Evolutionary conservation across 2,888 invertebrate genomes (phyloP).

Genomic region (Conus canariensis): DNA sequence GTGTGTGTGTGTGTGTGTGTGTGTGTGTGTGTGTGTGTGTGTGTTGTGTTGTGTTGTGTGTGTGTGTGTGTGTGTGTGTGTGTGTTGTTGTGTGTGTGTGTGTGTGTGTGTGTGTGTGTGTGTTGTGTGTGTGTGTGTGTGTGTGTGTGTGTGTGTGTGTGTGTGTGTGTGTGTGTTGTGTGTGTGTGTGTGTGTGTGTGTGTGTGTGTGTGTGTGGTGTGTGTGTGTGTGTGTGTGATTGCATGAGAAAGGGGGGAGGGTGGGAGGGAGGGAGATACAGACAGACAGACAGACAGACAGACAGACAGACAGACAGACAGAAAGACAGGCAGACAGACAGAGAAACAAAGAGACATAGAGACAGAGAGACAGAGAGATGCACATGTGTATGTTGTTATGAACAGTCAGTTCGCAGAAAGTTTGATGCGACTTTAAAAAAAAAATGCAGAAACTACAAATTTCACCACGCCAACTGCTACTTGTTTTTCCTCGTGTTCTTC

Average conservation of each 20-base stretch:
- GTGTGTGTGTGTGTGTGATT: neutral
- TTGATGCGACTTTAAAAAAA: neutral
- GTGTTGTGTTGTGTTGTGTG: too few relatives aligned
- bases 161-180: too few relatives aligned
- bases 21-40: too few relatives aligned
- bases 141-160: too few relatives aligned
- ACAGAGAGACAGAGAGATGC: neutral
- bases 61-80: too few relatives aligned
- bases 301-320: slow-evolving; percentile 15
- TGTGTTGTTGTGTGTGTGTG: too few relatives aligned
- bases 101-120: too few relatives aligned
- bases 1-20: too few relatives aligned
- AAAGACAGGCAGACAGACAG: neutral
- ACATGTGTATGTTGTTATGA: neutral
- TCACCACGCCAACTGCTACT: too few relatives aligned
- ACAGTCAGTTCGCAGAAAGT: too few relatives aligned
- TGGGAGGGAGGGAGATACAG: neutral
- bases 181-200: neutral
- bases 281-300: neutral
- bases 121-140: too few relatives aligned
- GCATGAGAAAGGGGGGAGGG: neutral
- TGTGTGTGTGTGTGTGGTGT: neutral
- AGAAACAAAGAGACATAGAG: slow-evolving; percentile 21
- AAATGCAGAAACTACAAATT: neutral
- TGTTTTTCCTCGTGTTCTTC: too few relatives aligned